phyloP scores from a whole-genome alignment of 2,888 invertebrate species.

The Laothoe populi region DNA sequence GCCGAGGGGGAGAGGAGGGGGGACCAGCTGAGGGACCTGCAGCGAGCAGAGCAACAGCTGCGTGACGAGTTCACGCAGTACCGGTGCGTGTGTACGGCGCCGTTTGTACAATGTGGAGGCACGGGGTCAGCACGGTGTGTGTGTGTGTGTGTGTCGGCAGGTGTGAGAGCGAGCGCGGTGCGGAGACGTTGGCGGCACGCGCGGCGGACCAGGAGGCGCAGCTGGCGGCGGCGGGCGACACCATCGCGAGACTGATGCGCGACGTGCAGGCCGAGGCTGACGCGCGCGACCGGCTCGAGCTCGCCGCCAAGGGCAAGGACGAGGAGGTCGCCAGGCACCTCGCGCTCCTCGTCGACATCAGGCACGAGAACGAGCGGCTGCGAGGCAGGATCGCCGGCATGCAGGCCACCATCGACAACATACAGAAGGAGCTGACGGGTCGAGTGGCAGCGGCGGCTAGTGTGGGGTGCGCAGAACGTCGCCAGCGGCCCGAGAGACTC shows the following conservation, averaged over 20 bases:
- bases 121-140: too few relatives aligned
- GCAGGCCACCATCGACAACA: constrained; percentile 66
- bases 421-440: constrained; percentile 63
- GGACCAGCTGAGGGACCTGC: constrained; percentile 43
- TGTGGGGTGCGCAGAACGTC: constrained; percentile 30
- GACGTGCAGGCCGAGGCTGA: constrained; percentile 51
- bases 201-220: constrained; percentile 35
- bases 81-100: constrained; percentile 38
- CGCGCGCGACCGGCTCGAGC: constrained; percentile 45
- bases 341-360: constrained; percentile 48
- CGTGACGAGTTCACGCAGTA: constrained; percentile 7
- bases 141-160: constrained; percentile 18
- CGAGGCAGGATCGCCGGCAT: constrained; percentile 57
- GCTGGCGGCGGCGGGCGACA: constrained; percentile 44
- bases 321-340: constrained; percentile 46
- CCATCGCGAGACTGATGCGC: constrained; percentile 53
- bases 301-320: constrained; percentile 39
- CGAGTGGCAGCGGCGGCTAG: constrained; percentile 33
- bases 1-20: constrained; percentile 39
- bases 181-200: too few relatives aligned
- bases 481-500: constrained; percentile 22
- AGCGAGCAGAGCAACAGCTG: constrained; percentile 46
- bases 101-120: constrained; percentile 42
- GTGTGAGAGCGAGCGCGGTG: background rate
- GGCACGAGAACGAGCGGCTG: constrained; percentile 62